These are phyloP conservation scores for Chrysoperla carnea DNA, from an alignment of 1,140 invertebrate genomes.

Conservation along the genomic window DNA sequence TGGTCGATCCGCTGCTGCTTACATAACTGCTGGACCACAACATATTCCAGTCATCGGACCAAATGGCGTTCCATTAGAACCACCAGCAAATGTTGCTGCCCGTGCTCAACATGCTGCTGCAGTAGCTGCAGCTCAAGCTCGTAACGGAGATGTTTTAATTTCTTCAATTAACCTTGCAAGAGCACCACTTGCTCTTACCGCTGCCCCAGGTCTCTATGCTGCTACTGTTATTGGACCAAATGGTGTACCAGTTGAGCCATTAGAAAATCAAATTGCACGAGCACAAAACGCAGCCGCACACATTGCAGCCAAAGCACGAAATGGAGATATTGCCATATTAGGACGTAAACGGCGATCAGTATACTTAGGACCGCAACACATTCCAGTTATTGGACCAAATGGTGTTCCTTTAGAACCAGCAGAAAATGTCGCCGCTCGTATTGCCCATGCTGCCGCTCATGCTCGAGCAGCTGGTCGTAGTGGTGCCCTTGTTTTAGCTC, in stretches of 20 bases:
- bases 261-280: constrained; percentile 33
- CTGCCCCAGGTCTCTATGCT: not conserved
- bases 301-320: constrained; percentile 4
- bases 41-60: constrained; percentile 6
- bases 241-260: constrained; percentile 31
- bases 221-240: constrained; percentile 19
- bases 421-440: not conserved
- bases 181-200: not conserved
- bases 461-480: not conserved
- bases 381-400: not conserved
- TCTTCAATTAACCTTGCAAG: not conserved
- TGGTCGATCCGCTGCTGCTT: not conserved
- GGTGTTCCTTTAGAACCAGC: not conserved
- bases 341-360: constrained; percentile 31
- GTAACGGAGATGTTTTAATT: not conserved
- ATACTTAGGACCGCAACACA: not conserved
- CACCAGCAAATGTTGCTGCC: constrained; percentile 12
- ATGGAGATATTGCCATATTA: constrained; percentile 13
- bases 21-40: constrained; percentile 1
- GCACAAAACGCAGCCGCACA: constrained; percentile 29
- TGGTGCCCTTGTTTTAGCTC: not conserved
- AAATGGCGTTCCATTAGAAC: constrained; percentile 21
- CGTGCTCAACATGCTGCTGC: constrained; percentile 1
- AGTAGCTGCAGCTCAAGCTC: constrained; percentile 1
- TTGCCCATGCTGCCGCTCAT: not conserved